Evolutionary conservation across 1,140 invertebrate species (phyloP).

Genomic region (Saxidomus purpurata): DNA sequence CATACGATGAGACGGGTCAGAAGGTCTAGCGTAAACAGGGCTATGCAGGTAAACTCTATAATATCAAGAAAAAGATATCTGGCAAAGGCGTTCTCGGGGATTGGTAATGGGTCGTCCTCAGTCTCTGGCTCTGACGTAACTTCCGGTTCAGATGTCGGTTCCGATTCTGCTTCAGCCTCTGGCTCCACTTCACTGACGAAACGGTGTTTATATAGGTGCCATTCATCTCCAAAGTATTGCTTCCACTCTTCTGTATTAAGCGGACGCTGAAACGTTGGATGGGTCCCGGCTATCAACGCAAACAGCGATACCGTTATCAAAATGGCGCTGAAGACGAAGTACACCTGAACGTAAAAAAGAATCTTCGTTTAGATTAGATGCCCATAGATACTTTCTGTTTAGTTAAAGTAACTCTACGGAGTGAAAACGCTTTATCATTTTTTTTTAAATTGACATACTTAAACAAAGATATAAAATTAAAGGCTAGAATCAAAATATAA

Average conservation of each 20-base stretch:
- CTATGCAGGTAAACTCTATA: conserved; percentile 33
- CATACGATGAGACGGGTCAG: conserved; percentile 9
- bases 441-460: too few relatives aligned
- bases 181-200: background rate
- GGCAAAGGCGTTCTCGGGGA: conserved; percentile 29
- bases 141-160: background rate
- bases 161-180: background rate
- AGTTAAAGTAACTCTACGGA: too few relatives aligned
- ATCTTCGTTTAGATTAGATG: too few relatives aligned
- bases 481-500: too few relatives aligned
- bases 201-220: conserved; percentile 31
- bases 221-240: conserved; percentile 37
- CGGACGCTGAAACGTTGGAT: conserved; percentile 26
- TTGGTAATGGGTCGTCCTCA: background rate
- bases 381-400: too few relatives aligned
- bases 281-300: conserved; percentile 46
- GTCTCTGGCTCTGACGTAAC: background rate
- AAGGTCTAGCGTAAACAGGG: conserved; percentile 30
- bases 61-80: conserved; percentile 36
- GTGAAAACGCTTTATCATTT: too few relatives aligned
- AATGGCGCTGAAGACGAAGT: background rate
- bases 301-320: conserved; percentile 21
- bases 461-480: too few relatives aligned
- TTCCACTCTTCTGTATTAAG: conserved; percentile 48
- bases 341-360: conserved; percentile 10